phyloP scores from a whole-genome alignment of 92 coral and sea anemone genomes.

The Zoanthus gigantus region DNA sequence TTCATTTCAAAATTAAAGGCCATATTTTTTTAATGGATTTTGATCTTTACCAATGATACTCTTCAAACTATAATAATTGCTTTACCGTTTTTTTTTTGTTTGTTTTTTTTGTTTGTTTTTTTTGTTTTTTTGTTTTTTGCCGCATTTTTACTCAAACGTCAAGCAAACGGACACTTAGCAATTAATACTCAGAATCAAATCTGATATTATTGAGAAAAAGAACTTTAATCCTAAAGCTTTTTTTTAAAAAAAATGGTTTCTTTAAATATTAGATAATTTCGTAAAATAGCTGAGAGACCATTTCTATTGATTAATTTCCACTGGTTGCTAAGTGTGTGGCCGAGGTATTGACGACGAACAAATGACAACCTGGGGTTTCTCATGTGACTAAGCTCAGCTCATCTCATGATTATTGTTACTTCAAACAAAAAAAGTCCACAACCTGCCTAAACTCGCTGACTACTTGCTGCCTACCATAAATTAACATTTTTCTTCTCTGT shows the following conservation, averaged over 20 bases:
- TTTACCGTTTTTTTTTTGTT: too few species aligned
- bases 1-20: background rate
- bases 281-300: background rate
- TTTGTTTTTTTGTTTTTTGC: too few species aligned
- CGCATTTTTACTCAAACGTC: background rate
- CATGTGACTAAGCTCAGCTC: constrained; percentile 26
- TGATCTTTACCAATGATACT: background rate
- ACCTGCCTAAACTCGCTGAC: constrained; percentile 17
- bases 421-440: constrained; percentile 20
- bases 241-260: background rate
- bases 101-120: too few species aligned
- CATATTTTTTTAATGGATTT: background rate
- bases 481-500: background rate
- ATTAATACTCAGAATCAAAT: background rate
- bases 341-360: constrained; percentile 32
- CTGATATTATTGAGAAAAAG: background rate
- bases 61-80: background rate
- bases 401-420: background rate
- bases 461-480: background rate
- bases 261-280: background rate
- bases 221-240: background rate
- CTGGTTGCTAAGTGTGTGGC: constrained; percentile 36
- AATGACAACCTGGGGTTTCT: constrained; percentile 34
- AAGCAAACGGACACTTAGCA: background rate
- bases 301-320: background rate